Base-by-base conservation (phyloP, 2,113 vertebrate species). In the Orthonyx spaldingii region DNA sequence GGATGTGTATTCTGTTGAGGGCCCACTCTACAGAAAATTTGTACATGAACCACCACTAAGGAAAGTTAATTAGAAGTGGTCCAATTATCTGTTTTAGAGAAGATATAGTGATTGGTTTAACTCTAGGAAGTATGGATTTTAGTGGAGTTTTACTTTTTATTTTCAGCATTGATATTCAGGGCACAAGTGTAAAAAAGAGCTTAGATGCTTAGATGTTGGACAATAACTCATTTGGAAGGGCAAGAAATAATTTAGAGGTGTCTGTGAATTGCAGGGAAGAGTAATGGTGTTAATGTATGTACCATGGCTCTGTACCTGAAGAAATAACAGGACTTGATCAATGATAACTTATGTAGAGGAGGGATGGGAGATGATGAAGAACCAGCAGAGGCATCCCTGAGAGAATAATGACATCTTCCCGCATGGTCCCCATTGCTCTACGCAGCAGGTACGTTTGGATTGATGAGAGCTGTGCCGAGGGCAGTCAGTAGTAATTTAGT, bases 321-420 rank as follows among this genome's bases (percentile, higher is more conserved):
- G 72, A 97, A 98, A 96, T 93, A 97, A 95, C 35, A 35, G 87
- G 92, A 69, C 83, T 96, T 96, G 97, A 98, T 98, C 97, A 96
- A 97, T 96, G 96, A 92, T 84, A 93, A 93, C 71, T 90, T 93
- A 60, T 41, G 84, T 76, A 84, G 57, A 78, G 50, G 53, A 91
- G 87, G 61, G 47, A 76, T 85, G 75, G 13, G 35, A 87, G 64
- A 94, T 96, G 97, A 98, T 97, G 88, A 98, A 97, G 95, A 96
- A 79, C 47, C 76, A 92, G 85, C 53, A 94, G 87, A 90, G 66
- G 49, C 10, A 24, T 95, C 93, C 92, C 89, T 80, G 78, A 66
- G 95, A 97, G 96, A 97, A 95, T 97, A 95, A 98, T 96, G 94
- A 86, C 87, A 72, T 71, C 88, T 94, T 78, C 84, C 72, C 49